phyloP scores from a whole-genome alignment of 2,113 vertebrate species.

The Toxotes jaculatrix region DNA sequence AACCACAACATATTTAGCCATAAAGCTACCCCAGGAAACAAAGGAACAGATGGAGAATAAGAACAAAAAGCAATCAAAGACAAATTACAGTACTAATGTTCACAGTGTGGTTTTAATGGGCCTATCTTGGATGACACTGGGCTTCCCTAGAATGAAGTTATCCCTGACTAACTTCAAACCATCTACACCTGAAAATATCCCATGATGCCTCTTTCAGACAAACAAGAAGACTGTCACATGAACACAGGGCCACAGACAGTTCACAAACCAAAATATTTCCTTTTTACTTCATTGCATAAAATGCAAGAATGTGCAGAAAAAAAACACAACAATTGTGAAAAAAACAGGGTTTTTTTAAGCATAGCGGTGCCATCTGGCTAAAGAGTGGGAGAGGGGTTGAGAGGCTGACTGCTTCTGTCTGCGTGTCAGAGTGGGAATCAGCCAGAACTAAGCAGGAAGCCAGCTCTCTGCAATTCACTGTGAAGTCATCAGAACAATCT shows the following conservation, averaged over 20 bases:
- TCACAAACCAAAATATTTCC: not conserved
- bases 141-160: not conserved
- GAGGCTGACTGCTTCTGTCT: conserved; percentile 61
- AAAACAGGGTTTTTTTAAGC: conserved; percentile 13
- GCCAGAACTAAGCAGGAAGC: conserved; percentile 64
- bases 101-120: not conserved
- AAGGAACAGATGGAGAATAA: not conserved
- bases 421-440: conserved; percentile 69
- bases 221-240: not conserved
- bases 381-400: conserved; percentile 12
- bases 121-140: not conserved
- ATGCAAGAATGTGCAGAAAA: conserved; percentile 1
- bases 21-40: not conserved
- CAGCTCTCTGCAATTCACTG: conserved; percentile 37
- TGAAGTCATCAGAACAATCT: conserved; percentile 68
- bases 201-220: not conserved
- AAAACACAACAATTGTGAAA: conserved; percentile 3
- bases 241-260: not conserved
- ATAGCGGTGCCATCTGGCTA: conserved; percentile 22
- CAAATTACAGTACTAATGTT: not conserved
- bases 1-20: not conserved
- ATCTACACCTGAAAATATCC: not conserved
- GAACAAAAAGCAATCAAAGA: not conserved
- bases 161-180: not conserved
- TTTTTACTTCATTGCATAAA: not conserved